Evolutionary conservation across 2,888 invertebrate species (phyloP).

Genomic region (Opisthograptis luteolata): DNA sequence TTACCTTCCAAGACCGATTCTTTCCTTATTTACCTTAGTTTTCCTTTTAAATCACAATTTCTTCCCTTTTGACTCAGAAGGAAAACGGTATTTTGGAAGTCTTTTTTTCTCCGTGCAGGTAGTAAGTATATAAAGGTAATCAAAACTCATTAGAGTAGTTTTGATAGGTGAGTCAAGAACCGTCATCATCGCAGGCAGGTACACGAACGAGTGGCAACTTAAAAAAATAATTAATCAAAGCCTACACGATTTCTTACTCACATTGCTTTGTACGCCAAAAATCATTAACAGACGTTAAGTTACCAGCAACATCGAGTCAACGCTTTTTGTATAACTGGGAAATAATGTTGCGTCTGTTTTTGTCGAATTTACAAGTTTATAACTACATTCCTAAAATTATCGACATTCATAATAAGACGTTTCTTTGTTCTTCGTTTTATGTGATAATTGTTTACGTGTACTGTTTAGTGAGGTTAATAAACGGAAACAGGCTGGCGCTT

Average conservation of each 20-base stretch:
- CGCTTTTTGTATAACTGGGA: slow-evolving; percentile 5
- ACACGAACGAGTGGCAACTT: not conserved
- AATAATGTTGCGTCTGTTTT: slow-evolving; percentile 17
- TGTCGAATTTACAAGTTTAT: slow-evolving; percentile 23
- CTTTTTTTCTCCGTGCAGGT: too few species aligned
- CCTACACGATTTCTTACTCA: slow-evolving; percentile 3
- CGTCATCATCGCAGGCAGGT: not conserved
- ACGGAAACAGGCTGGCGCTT: slow-evolving; percentile 47
- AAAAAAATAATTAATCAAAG: not conserved
- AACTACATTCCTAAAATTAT: slow-evolving; percentile 42
- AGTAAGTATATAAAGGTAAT: too few species aligned
- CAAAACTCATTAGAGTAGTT: too few species aligned
- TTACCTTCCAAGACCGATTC: too few species aligned
- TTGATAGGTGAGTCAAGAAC: too few species aligned
- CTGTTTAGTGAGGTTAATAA: slow-evolving; percentile 51
- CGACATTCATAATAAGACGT: slow-evolving; percentile 43
- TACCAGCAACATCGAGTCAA: slow-evolving; percentile 5
- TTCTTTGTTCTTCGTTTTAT: slow-evolving; percentile 72
- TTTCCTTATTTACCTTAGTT: too few species aligned
- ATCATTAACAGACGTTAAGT: slow-evolving; percentile 14
- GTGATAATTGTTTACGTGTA: slow-evolving; percentile 66
- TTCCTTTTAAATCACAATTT: too few species aligned
- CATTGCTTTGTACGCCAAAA: slow-evolving; percentile 4
- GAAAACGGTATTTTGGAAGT: too few species aligned
- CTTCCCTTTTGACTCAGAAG: too few species aligned